A percentile compares a stretch with the other conserved stretches of the same genome.
phyloP scores from a whole-genome alignment of 2,797 vertebrate genomes.

The Semotilus atromaculatus region DNA sequence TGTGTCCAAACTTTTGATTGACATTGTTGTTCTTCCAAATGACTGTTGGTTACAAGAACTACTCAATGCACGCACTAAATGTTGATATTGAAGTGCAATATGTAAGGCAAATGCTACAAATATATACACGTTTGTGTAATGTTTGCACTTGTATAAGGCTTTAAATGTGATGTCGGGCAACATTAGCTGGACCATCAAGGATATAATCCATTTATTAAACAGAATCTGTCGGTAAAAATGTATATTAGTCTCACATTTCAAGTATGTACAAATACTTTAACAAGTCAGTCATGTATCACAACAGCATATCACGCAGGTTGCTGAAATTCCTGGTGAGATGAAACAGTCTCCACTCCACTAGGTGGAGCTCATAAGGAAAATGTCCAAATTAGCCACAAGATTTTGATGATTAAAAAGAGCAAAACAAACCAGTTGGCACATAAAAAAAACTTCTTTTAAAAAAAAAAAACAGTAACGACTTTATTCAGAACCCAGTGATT shows the following conservation, averaged over 20 bases:
- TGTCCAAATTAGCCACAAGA: conserved; percentile 20
- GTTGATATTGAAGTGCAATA: neutral
- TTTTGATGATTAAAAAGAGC: conserved; percentile 37
- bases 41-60: neutral
- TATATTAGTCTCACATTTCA: conserved; percentile 70
- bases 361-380: conserved; percentile 31
- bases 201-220: conserved; percentile 59
- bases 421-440: conserved; percentile 43
- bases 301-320: conserved; percentile 35
- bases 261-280: conserved; percentile 75
- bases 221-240: conserved; percentile 56
- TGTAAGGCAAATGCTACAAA: neutral
- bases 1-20: conserved; percentile 17
- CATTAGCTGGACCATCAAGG: conserved; percentile 5
- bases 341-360: conserved; percentile 33
- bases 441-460: neutral
- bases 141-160: conserved; percentile 17
- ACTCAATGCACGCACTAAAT: neutral
- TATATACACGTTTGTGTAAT: conserved; percentile 4
- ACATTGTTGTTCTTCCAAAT: neutral
- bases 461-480: conserved; percentile 65
- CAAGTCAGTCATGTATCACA: conserved; percentile 58
- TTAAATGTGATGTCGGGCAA: neutral
- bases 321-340: conserved; percentile 27
- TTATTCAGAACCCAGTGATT: conserved; percentile 54